Conservation (phyloP, 1,140 invertebrate genomes). For the Muscidifurax raptorellus region DNA sequence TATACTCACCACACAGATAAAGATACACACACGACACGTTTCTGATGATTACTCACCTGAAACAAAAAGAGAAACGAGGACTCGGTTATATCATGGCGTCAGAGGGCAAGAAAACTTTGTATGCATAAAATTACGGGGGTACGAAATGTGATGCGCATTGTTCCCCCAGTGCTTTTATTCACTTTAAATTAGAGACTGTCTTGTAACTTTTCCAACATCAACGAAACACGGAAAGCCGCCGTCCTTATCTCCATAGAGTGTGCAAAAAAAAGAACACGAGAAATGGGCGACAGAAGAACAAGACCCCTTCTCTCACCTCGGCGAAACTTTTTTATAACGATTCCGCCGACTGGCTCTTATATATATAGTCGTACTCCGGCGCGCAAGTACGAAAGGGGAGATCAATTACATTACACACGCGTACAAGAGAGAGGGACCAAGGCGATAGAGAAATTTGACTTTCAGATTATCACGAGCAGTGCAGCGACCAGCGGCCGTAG, state of each 20-base stretch:
- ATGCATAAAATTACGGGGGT: too few relatives aligned
- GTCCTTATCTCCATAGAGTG: neutral
- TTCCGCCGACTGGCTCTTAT: neutral
- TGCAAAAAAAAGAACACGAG: neutral
- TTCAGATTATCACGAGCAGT: conserved; percentile 66
- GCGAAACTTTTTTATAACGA: conserved; percentile 44
- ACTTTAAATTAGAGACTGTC: neutral
- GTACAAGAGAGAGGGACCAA: conserved; percentile 27
- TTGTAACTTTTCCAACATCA: neutral
- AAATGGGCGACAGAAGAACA: neutral
- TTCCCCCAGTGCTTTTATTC: neutral
- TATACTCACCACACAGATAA: neutral
- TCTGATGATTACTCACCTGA: conserved; percentile 23
- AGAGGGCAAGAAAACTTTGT: too few relatives aligned
- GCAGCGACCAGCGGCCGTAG: conserved; percentile 31
- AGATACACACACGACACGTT: neutral
- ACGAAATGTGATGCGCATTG: neutral
- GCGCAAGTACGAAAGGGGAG: conserved; percentile 23
- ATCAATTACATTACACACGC: conserved; percentile 50
- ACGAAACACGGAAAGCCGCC: neutral
- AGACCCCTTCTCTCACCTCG: conserved; percentile 9
- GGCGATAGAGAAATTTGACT: conserved; percentile 71
- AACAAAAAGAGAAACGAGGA: neutral
- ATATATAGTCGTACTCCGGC: neutral
- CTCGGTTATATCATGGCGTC: too few relatives aligned